Percentiles rank a stretch among this genome's conserved stretches.
phyloP scores from a whole-genome alignment of 2,888 invertebrate genomes.

The Xestia c-nigrum region DNA sequence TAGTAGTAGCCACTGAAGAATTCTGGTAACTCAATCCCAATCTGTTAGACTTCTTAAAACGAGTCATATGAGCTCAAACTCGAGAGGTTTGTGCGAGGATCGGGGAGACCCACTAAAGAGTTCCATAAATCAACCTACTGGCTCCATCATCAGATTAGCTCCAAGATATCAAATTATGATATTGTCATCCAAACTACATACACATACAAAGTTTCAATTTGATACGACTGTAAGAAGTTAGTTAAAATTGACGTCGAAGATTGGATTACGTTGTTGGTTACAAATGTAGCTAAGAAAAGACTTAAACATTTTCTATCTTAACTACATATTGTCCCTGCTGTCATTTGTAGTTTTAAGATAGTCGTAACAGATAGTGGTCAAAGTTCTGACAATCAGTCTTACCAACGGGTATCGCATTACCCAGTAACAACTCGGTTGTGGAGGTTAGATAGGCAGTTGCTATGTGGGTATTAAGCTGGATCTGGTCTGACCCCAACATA shows the following conservation, averaged over 20 bases:
- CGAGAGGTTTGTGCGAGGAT: no score
- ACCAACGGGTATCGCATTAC: no score
- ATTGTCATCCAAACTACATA: not conserved
- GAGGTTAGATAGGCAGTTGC: no score
- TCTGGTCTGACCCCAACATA: no score
- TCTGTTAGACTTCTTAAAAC: not conserved
- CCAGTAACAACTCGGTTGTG: no score
- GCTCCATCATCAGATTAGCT: not conserved
- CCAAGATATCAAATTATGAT: not conserved
- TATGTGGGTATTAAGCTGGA: no score
- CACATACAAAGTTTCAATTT: not conserved
- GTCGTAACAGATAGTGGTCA: no score
- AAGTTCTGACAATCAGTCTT: no score
- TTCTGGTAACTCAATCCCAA: not conserved
- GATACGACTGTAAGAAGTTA: not conserved
- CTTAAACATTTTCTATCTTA: no score
- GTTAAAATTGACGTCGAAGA: not conserved
- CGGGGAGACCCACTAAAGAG: not conserved
- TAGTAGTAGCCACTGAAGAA: no score
- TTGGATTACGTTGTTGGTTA: not conserved
- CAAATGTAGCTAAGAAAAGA: not conserved
- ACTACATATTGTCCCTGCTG: no score
- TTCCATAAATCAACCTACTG: not conserved
- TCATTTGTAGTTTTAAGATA: no score
- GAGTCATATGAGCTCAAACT: not conserved